A percentile compares a stretch with the other conserved stretches of the same genome.
Evolutionary conservation across 2,888 invertebrate species (phyloP).

Genomic region (Ypsolopha sequella): DNA sequence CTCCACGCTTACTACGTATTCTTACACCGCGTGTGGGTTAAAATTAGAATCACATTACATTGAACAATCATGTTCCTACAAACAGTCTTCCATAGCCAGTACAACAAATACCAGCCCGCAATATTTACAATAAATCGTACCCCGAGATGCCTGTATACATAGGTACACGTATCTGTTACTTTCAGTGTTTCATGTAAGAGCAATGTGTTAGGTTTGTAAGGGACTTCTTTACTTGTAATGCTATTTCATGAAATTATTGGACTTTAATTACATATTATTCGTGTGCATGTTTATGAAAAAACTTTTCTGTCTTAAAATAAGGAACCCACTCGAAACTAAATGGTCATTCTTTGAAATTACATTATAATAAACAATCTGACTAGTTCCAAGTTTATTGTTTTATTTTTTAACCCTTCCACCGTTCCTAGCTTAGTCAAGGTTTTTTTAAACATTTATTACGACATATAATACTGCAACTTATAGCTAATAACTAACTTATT

Average conservation of each 20-base stretch:
- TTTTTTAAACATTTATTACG: no score
- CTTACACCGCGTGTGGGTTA: no score
- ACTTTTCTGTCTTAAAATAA: slow-evolving; percentile 41
- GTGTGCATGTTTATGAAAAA: slow-evolving; percentile 18
- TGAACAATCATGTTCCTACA: no score
- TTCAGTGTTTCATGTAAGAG: not conserved
- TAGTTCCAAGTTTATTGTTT: slow-evolving; percentile 21
- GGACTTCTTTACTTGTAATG: slow-evolving; percentile 1
- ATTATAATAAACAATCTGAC: slow-evolving; percentile 58
- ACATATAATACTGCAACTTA: no score
- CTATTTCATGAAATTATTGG: not conserved
- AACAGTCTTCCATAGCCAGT: no score
- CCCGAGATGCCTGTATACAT: not conserved
- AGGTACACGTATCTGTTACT: not conserved
- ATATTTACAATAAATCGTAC: no score
- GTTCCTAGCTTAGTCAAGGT: no score
- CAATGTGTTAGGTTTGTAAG: slow-evolving; percentile 1
- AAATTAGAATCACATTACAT: no score
- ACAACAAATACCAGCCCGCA: no score
- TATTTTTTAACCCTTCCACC: not conserved
- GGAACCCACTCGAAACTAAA: slow-evolving; percentile 43
- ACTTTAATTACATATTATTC: not conserved
- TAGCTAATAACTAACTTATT: no score
- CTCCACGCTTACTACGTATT: no score
- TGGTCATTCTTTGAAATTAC: slow-evolving; percentile 37